These are phyloP conservation scores for Rhineura floridana DNA, from an alignment of 2,113 vertebrate species.

Conservation along the genomic window DNA sequence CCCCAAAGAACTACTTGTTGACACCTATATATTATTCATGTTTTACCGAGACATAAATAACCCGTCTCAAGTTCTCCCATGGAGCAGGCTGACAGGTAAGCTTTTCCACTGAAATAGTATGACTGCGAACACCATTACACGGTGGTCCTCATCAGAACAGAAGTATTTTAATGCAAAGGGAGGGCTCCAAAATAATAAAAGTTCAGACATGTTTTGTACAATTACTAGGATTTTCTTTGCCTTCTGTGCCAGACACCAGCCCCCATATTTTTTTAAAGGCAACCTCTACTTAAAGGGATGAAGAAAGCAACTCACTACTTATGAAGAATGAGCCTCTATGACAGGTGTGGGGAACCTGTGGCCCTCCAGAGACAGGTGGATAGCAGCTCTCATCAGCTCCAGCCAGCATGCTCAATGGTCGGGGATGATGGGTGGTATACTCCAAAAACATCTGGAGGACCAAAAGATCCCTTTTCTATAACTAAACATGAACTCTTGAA, in stretches of 20 bases:
- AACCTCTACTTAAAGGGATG: neutral
- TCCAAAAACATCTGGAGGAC: neutral
- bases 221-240: fast-evolving
- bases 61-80: conserved; percentile 28
- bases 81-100: conserved; percentile 25
- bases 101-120: conserved; percentile 31
- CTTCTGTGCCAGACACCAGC: neutral
- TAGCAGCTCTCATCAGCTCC: neutral
- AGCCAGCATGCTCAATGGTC: no score
- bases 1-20: conserved; percentile 23
- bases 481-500: neutral
- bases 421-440: no score
- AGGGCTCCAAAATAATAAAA: neutral
- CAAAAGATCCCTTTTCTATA: neutral
- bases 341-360: neutral
- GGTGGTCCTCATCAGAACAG: conserved; percentile 20
- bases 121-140: neutral
- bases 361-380: neutral
- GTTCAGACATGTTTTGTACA: fast-evolving
- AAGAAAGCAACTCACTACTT: neutral
- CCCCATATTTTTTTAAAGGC: neutral
- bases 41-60: conserved; percentile 34
- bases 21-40: conserved; percentile 55
- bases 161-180: neutral
- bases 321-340: neutral